phyloP scores from a whole-genome alignment of 2,888 invertebrate species.

The Pseudococcus jackbeardsleyi region DNA sequence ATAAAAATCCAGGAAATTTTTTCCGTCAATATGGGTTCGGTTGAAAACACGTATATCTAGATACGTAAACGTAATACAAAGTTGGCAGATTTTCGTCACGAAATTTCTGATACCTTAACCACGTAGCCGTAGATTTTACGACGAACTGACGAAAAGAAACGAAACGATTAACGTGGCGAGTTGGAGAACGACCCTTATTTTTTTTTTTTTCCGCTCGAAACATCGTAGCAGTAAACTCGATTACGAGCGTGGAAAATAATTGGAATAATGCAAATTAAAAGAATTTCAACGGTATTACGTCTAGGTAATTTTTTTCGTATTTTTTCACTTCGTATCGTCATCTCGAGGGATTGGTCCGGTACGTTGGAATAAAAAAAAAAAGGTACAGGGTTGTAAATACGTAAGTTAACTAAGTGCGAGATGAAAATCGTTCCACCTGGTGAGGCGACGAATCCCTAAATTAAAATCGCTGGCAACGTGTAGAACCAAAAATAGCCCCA shows the following conservation, averaged over 20 bases:
- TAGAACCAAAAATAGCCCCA: too few relatives aligned
- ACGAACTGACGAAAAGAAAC: not conserved
- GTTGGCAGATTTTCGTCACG: not conserved
- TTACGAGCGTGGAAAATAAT: slow-evolving; percentile 5
- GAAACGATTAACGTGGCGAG: not conserved
- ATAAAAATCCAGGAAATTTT: not conserved
- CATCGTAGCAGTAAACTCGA: not conserved
- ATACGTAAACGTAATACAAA: not conserved
- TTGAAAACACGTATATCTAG: not conserved
- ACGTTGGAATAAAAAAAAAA: not conserved
- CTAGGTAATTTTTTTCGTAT: not conserved
- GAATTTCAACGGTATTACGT: slow-evolving; percentile 4
- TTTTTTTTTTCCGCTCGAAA: not conserved
- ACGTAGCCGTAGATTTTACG: not conserved
- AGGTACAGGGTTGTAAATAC: not conserved
- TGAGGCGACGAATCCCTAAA: not conserved
- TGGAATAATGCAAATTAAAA: slow-evolving; percentile 22
- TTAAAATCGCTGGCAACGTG: not conserved
- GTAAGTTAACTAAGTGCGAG: not conserved
- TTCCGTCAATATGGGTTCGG: not conserved
- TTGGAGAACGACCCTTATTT: not conserved
- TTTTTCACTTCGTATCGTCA: not conserved
- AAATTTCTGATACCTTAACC: not conserved
- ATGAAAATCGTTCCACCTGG: not conserved
- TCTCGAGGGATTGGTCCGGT: not conserved